These are phyloP conservation scores for Calliopsis andreniformis DNA, from an alignment of 1,140 invertebrate genomes.

Conservation along the genomic window DNA sequence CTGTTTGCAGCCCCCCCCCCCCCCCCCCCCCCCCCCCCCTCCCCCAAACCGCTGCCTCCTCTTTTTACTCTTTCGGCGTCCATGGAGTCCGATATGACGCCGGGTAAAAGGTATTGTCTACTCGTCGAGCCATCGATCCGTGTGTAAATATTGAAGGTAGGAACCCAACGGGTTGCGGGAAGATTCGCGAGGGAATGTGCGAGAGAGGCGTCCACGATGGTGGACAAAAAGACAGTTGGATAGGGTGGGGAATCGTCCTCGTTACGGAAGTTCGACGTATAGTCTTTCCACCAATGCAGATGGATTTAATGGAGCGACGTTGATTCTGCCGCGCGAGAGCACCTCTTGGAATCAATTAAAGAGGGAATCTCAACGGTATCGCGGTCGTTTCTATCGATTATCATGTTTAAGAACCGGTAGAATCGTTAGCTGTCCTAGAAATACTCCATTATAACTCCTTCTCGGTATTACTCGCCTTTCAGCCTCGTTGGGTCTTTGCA, in stretches of 20 bases:
- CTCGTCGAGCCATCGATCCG: constrained; percentile 66
- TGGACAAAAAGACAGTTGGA: constrained; percentile 46
- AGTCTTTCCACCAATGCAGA: constrained; percentile 61
- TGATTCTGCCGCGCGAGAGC: constrained; percentile 36
- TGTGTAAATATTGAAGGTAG: constrained; percentile 68
- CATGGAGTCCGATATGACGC: constrained; percentile 53
- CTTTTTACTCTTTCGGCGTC: constrained; percentile 22
- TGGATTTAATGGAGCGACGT: constrained; percentile 62
- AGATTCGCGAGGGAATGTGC: constrained; percentile 50
- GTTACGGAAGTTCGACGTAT: constrained; percentile 27
- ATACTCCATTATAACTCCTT: not conserved
- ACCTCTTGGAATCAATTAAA: constrained; percentile 61
- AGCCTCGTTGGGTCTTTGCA: not conserved
- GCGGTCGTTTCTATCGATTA: constrained; percentile 43
- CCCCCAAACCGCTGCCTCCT: not conserved
- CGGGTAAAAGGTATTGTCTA: constrained; percentile 62
- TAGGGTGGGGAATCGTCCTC: constrained; percentile 31
- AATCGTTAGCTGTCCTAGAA: constrained; percentile 27
- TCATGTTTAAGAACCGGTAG: constrained; percentile 31
- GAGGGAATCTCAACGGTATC: constrained; percentile 55
- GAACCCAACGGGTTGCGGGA: not conserved
- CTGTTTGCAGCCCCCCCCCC: constrained; percentile 48
- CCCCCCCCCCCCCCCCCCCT: constrained; percentile 34
- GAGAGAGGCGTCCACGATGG: constrained; percentile 41
- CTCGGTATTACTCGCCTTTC: not conserved